Evolutionary conservation across 2,797 vertebrate genomes (phyloP).

Genomic region (Chaenodraco wilsoni): DNA sequence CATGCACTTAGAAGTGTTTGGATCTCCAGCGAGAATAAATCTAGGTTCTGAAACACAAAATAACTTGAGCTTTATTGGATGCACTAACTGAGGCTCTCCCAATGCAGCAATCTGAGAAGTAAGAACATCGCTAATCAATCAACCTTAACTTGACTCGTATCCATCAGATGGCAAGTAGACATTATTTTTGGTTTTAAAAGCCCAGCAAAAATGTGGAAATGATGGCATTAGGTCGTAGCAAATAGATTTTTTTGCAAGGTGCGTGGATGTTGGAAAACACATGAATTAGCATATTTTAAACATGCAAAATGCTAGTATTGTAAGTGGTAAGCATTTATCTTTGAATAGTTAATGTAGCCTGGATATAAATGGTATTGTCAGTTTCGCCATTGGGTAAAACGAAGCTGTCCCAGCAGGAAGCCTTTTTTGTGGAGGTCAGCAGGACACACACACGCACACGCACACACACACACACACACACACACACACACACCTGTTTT

Average conservation of each 20-base stretch:
- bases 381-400: not conserved
- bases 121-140: not conserved
- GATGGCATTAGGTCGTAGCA: not conserved
- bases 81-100: not conserved
- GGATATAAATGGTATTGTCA: not conserved
- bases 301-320: not conserved
- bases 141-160: not conserved
- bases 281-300: not conserved
- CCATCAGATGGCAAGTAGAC: not conserved
- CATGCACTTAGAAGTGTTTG: not conserved
- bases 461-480: slow-evolving; percentile 2
- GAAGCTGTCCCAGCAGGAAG: slow-evolving; percentile 2
- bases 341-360: not conserved
- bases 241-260: not conserved
- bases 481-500: slow-evolving; percentile 20
- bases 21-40: too few relatives aligned
- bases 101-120: not conserved
- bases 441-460: slow-evolving; percentile 11
- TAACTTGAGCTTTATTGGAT: not conserved
- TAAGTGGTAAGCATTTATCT: accelerated
- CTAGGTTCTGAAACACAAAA: not conserved
- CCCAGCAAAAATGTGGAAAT: not conserved
- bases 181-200: not conserved
- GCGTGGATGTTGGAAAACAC: not conserved
- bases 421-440: slow-evolving; percentile 48